Percentiles rank a stretch among this genome's conserved stretches.
Conservation (phyloP, 2,797 vertebrate species). For the Scyliorhinus canicula region DNA sequence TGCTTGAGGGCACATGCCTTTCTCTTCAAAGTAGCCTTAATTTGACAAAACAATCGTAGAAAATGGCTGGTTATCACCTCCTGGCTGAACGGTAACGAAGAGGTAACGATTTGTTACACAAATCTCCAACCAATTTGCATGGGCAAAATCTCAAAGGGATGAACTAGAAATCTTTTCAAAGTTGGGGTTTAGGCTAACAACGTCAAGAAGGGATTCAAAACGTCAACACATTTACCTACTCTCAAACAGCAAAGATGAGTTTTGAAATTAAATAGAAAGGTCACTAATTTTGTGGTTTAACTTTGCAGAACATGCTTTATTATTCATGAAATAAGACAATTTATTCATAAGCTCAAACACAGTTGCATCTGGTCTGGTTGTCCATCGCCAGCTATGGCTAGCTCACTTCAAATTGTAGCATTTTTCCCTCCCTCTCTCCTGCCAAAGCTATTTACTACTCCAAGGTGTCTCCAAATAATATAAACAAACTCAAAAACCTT, state of each 20-base stretch:
- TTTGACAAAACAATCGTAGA: background rate
- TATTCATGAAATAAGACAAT: background rate
- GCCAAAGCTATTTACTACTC: background rate
- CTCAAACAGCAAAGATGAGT: too few relatives aligned
- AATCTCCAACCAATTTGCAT: background rate
- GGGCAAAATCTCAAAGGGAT: background rate
- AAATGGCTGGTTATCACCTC: background rate
- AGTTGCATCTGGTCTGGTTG: background rate
- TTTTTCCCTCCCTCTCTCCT: background rate
- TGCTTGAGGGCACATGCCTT: background rate
- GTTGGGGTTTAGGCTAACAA: background rate
- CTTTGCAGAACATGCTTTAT: background rate
- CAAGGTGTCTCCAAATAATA: background rate
- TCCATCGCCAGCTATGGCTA: background rate
- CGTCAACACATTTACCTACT: background rate
- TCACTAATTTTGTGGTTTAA: too few relatives aligned
- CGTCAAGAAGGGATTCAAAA: background rate
- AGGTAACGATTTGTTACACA: background rate
- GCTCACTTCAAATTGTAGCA: background rate
- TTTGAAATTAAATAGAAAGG: background rate
- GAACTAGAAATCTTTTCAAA: background rate
- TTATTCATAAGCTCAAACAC: background rate
- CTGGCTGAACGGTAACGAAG: background rate
- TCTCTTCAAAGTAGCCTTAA: background rate
- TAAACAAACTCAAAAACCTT: background rate